A percentile compares a stretch with the other conserved stretches of the same genome.
phyloP scores from a whole-genome alignment of 1,140 invertebrate species.

The Lasioglossum baleicum region DNA sequence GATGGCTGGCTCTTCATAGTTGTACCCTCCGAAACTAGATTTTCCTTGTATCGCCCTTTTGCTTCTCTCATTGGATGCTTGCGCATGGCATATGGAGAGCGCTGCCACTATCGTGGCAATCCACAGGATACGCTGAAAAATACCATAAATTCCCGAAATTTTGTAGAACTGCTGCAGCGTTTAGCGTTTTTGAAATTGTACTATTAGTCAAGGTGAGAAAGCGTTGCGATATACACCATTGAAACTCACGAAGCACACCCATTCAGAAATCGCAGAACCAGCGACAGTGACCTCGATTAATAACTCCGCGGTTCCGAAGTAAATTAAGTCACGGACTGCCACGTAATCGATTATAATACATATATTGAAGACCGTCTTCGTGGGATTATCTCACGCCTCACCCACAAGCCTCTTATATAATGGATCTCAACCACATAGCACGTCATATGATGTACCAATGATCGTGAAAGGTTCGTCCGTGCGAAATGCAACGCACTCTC shows the following conservation, averaged over 20 bases:
- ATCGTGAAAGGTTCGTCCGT: constrained; percentile 72
- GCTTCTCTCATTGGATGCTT: constrained; percentile 61
- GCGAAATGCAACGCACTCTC: constrained; percentile 49
- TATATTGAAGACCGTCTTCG: constrained; percentile 36
- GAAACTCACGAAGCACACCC: neutral
- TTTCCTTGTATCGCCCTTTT: constrained; percentile 72
- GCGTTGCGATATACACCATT: neutral
- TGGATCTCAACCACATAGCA: constrained; percentile 10
- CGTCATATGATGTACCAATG: constrained; percentile 58
- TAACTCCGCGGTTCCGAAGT: neutral
- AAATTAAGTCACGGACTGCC: constrained; percentile 10
- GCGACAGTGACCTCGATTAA: neutral
- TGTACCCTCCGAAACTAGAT: constrained; percentile 68
- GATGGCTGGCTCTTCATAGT: constrained; percentile 60
- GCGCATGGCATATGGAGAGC: constrained; percentile 66
- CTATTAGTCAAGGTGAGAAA: neutral
- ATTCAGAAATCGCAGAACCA: neutral
- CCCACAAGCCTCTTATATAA: constrained; percentile 71
- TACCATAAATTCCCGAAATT: constrained; percentile 17
- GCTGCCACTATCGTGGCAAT: constrained; percentile 66
- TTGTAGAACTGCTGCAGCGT: neutral
- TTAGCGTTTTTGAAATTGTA: neutral
- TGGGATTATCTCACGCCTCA: constrained; percentile 73
- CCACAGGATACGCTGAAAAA: constrained; percentile 71
- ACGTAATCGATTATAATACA: constrained; percentile 34